These are phyloP conservation scores for Drosophila obscura DNA, from an alignment of 1,140 invertebrate species.

Conservation along the genomic window DNA sequence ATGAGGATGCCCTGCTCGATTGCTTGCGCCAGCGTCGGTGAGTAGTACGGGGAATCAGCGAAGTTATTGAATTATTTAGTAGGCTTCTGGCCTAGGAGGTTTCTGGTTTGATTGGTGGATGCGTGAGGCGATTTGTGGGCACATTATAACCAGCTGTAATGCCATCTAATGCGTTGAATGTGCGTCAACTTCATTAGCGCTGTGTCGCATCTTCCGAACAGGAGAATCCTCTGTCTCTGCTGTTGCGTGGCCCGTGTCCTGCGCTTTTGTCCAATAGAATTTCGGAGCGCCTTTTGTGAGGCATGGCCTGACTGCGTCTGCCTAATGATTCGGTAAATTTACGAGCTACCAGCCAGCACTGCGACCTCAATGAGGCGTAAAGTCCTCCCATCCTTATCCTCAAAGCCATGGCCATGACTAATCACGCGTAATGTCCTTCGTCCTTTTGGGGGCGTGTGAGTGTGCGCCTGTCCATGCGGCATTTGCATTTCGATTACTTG, in stretches of 20 bases:
- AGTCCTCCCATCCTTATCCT: constrained; percentile 1
- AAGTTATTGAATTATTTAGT: constrained; percentile 72
- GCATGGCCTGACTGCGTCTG: constrained; percentile 12
- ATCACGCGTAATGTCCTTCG: constrained; percentile 55
- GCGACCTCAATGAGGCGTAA: constrained; percentile 62
- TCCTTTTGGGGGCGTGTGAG: too few species aligned
- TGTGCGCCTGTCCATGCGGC: constrained; percentile 1
- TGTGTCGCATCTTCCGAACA: constrained; percentile 21
- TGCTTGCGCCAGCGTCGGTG: constrained; percentile 87
- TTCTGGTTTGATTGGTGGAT: too few species aligned
- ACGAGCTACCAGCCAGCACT: constrained; percentile 49
- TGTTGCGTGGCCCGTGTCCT: constrained; percentile 9
- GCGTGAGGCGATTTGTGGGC: constrained; percentile 10
- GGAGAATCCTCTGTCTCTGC: not conserved
- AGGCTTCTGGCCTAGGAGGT: constrained; percentile 38
- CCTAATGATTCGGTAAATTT: constrained; percentile 78
- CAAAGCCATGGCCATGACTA: constrained; percentile 46
- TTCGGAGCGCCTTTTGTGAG: constrained; percentile 39
- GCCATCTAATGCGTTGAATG: constrained; percentile 37
- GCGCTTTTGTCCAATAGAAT: constrained; percentile 24
- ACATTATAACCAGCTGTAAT: constrained; percentile 53
- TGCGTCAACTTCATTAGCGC: constrained; percentile 47
- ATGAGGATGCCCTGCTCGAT: constrained; percentile 84
- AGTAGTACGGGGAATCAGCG: constrained; percentile 40
- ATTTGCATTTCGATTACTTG: constrained; percentile 60